Base-by-base conservation (phyloP, 2,113 vertebrate genomes). In the Oreochromis aureus region DNA sequence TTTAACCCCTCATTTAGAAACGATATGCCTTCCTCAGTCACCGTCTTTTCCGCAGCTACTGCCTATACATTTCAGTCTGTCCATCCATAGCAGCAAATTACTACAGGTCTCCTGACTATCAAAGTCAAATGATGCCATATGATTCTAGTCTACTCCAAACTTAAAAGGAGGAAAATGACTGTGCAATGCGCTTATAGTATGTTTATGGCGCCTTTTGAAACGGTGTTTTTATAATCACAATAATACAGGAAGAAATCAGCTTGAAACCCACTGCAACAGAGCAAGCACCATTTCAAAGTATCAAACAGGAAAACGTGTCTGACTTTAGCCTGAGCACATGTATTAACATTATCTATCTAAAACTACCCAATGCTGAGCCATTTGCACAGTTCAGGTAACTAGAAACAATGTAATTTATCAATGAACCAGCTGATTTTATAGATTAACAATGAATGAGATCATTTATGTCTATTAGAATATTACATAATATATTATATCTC, bases 1-100 rank as follows among this genome's bases (percentile, higher is more conserved):
- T 96, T 96, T 95, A 95, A 96, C 92, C 95, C 90, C 93, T 96
- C 91, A 95, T 96, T 96, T 96, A 90, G 90, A 91, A 82, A 94
- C 83, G 91, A 94, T 93, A 95, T 90, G 92, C 84, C 89, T 90
- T 81, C 87, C 56, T 93, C 92, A 89, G 88, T 95, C 86, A 91
- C 87, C 86, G 94, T 91, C 93, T 93, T 92, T 93, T 94, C 86
- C 82, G 88, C 69, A 83, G 87, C 82, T 69, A 63, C 86, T 88
- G 90, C 86, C 83, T 87, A 91, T 87, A 91, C 69, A 88, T 93
- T 93, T 92, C 86, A 73, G 85, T 58, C 89, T 89, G 91, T 90
- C 90, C 86, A 91, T 44, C 84, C 89, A 61, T 34, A 69, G 86
- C 61, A 91, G 87, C 79, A 89, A 91, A 93, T 93, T 89, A 90